Percentiles rank a stretch among this genome's conserved stretches.
These are phyloP conservation scores for Acanthisitta chloris DNA, from an alignment of 2,113 vertebrate species.

Conservation along the genomic window DNA sequence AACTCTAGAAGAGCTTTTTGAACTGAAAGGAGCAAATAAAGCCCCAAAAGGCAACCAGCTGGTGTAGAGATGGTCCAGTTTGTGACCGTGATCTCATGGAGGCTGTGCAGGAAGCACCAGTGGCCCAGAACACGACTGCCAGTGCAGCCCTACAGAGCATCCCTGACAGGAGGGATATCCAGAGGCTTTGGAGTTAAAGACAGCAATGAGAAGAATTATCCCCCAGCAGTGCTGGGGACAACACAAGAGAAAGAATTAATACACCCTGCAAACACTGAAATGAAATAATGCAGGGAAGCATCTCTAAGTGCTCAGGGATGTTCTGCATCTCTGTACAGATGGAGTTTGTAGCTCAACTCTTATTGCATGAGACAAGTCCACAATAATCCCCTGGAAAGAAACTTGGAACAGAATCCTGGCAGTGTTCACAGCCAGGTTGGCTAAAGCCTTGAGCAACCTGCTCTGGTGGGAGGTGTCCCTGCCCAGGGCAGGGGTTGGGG, in stretches of 20 bases:
- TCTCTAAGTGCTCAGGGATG: neutral
- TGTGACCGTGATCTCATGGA: neutral
- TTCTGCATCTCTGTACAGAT: neutral
- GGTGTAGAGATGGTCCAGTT: neutral
- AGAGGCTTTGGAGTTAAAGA: neutral
- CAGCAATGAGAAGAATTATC: neutral
- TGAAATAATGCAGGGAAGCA: neutral
- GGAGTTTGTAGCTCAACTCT: neutral
- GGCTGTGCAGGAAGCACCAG: neutral
- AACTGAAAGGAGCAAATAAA: neutral
- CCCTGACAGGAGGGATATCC: neutral
- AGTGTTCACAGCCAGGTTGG: too few species aligned
- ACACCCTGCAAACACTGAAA: neutral
- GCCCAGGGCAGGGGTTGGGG: too few species aligned
- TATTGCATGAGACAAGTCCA: neutral
- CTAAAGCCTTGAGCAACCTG: too few species aligned
- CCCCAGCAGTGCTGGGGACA: neutral
- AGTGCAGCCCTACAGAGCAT: neutral
- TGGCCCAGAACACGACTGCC: neutral
- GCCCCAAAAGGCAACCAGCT: neutral
- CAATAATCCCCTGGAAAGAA: neutral
- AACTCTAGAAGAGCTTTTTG: neutral
- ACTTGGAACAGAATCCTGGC: neutral
- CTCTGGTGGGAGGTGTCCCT: too few species aligned
- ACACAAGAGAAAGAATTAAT: neutral